A percentile compares a stretch with the other conserved stretches of the same genome.
Conservation (phyloP, 2,888 invertebrate genomes). For the Helleia helle region DNA sequence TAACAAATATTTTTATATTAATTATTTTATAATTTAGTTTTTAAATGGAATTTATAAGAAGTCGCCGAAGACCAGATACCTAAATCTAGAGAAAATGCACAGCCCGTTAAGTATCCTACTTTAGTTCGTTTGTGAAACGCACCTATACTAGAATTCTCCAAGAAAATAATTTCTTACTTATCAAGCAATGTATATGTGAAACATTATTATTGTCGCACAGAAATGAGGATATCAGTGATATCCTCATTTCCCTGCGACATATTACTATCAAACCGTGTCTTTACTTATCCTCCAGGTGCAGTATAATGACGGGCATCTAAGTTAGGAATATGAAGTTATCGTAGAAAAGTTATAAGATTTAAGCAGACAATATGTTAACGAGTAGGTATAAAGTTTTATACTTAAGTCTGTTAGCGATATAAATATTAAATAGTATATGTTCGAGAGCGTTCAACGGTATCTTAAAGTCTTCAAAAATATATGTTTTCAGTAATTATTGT, state of each 20-base stretch:
- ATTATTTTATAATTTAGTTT: slow-evolving; percentile 20
- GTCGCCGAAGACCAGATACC: slow-evolving; percentile 37
- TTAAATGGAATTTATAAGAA: slow-evolving; percentile 11
- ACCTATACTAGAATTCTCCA: slow-evolving; percentile 31
- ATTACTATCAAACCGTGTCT: background rate
- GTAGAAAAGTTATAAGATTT: slow-evolving; percentile 9
- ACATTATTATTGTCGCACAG: no score
- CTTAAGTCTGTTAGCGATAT: slow-evolving; percentile 9
- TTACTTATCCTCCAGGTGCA: background rate
- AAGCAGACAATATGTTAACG: slow-evolving; percentile 9
- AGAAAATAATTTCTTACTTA: slow-evolving; percentile 45
- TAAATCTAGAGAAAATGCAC: slow-evolving; percentile 58
- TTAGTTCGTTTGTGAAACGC: slow-evolving; percentile 45
- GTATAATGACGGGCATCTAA: background rate
- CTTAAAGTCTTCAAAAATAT: slow-evolving; percentile 63
- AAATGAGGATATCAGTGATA: no score
- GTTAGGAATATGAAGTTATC: slow-evolving; percentile 1
- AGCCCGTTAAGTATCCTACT: slow-evolving; percentile 56
- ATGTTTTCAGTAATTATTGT: slow-evolving; percentile 29
- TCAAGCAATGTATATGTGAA: slow-evolving; percentile 8
- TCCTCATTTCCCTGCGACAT: no score
- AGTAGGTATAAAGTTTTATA: slow-evolving; percentile 11
- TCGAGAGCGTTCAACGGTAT: slow-evolving; percentile 56
- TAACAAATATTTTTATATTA: slow-evolving; percentile 6
- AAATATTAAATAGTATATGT: slow-evolving; percentile 9